phyloP scores from a whole-genome alignment of 1,140 invertebrate species.

The Achroia grisella region DNA sequence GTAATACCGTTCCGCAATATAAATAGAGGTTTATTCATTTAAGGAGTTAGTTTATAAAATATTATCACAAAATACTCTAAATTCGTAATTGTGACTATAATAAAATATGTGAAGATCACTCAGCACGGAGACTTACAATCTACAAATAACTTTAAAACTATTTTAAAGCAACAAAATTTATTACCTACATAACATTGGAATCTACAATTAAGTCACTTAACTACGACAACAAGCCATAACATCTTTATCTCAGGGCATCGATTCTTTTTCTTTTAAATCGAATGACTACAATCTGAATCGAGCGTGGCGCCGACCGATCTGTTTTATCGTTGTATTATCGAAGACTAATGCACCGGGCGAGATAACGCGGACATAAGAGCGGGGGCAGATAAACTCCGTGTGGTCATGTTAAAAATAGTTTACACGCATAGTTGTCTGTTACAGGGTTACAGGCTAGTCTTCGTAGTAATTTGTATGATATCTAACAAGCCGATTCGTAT shows the following conservation, averaged over 20 bases:
- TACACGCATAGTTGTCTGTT: conserved; percentile 57
- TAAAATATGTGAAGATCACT: conserved; percentile 6
- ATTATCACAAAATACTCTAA: too few species aligned
- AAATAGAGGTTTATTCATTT: conserved; percentile 1
- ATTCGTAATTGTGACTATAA: too few species aligned
- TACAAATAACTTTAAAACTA: conserved; percentile 12
- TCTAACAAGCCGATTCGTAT: too few species aligned
- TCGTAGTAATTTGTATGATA: too few species aligned
- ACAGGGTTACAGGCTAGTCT: not conserved
- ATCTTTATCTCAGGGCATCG: conserved; percentile 61
- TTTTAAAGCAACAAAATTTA: conserved; percentile 21
- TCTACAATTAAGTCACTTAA: conserved; percentile 66
- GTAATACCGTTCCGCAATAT: conserved; percentile 5
- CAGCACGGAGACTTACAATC: not conserved
- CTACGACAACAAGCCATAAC: conserved; percentile 56
- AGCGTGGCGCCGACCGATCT: conserved; percentile 63
- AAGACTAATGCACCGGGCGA: conserved; percentile 65
- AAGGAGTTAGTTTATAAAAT: conserved; percentile 4
- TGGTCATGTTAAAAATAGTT: conserved; percentile 71
- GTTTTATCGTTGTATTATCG: conserved; percentile 67
- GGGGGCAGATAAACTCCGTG: conserved; percentile 65
- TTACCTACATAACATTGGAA: conserved; percentile 47
- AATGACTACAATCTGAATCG: conserved; percentile 55
- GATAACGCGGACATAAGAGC: conserved; percentile 66
- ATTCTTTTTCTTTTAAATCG: conserved; percentile 65